phyloP scores from a whole-genome alignment of 2,888 invertebrate species.

The Cylindroiulus punctatus region DNA sequence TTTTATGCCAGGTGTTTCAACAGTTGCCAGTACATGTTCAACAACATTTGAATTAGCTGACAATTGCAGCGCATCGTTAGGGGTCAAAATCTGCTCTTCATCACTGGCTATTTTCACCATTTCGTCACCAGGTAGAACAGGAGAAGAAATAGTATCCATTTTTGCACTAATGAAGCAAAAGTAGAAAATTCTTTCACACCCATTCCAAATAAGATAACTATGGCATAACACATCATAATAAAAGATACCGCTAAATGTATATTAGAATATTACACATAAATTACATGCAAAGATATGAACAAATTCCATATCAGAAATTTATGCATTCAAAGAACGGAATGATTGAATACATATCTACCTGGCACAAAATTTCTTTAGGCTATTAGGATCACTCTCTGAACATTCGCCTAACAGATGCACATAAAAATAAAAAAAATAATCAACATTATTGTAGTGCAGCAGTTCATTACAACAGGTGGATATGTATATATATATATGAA shows the following conservation, averaged over 20 bases:
- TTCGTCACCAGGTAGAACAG: background rate
- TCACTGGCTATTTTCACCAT: background rate
- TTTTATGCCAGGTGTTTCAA: background rate
- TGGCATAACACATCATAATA: too few relatives aligned
- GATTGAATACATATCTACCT: conserved; percentile 61
- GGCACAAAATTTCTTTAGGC: conserved; percentile 69
- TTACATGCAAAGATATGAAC: background rate
- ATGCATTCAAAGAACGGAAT: background rate
- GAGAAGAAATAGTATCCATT: background rate
- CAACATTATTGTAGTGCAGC: too few relatives aligned
- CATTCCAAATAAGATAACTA: too few relatives aligned
- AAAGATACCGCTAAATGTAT: background rate
- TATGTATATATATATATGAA: too few relatives aligned
- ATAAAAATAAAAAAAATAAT: background rate
- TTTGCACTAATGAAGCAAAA: background rate
- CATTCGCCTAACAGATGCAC: conserved; percentile 60
- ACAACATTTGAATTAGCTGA: background rate
- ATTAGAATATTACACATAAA: too few relatives aligned
- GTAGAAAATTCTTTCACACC: background rate
- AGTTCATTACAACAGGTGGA: too few relatives aligned
- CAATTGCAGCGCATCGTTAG: background rate
- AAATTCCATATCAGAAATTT: background rate
- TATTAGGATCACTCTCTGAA: conserved; percentile 67
- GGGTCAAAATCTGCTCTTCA: background rate
- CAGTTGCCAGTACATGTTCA: background rate